Conservation (phyloP, 1,140 invertebrate genomes). For the Metopolophium dirhodum region DNA sequence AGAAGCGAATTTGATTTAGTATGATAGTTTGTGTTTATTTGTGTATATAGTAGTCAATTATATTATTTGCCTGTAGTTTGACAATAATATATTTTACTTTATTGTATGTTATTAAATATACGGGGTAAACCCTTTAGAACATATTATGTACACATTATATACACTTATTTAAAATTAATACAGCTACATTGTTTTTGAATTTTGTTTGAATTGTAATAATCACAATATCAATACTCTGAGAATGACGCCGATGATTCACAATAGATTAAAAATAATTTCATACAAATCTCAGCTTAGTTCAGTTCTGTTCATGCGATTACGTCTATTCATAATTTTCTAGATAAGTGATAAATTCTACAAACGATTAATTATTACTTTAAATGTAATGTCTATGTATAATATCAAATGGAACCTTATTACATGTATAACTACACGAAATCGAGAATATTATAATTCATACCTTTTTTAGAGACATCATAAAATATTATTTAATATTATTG, state of each 20-base stretch:
- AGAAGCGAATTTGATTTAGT: not conserved
- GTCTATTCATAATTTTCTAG: not conserved
- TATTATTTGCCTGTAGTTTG: not conserved
- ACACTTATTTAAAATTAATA: not conserved
- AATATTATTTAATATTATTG: not conserved
- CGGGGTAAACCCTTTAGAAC: no score
- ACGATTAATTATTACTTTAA: not conserved
- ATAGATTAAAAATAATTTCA: not conserved
- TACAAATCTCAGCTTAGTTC: not conserved
- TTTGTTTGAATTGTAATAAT: not conserved
- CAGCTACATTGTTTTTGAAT: not conserved
- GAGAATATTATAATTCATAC: not conserved
- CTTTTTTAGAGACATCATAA: not conserved
- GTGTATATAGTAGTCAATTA: no score
- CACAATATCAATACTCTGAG: not conserved
- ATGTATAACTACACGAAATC: not conserved
- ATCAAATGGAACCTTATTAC: not conserved
- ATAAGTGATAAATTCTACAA: not conserved
- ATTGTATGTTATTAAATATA: no score
- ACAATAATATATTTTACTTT: not conserved
- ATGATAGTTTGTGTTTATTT: no score
- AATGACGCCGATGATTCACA: not conserved
- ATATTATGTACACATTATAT: no score
- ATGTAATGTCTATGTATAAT: not conserved
- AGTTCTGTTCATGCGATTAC: not conserved